Conservation (phyloP, 1,140 invertebrate species). For the Anastatus disparis region DNA sequence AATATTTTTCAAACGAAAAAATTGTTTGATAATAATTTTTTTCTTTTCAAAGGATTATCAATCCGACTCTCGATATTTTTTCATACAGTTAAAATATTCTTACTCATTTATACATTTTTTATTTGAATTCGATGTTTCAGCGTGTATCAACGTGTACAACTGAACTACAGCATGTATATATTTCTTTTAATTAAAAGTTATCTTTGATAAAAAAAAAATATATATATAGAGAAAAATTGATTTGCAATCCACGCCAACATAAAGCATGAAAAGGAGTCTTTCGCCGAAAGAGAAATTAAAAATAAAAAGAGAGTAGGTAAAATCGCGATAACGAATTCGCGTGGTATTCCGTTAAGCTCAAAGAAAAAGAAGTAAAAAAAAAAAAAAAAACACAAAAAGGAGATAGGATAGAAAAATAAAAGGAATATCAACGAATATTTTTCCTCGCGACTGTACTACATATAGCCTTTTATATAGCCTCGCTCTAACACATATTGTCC, state of each 20-base stretch:
- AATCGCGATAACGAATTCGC: neutral
- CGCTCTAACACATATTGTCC: neutral
- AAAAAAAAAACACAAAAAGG: neutral
- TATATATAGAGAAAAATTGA: slow-evolving; percentile 6
- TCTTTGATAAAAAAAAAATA: neutral
- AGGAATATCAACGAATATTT: slow-evolving; percentile 28
- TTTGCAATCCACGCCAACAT: neutral
- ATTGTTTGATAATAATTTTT: too few relatives aligned
- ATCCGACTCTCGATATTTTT: too few relatives aligned
- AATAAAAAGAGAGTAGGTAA: neutral
- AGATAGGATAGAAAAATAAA: neutral
- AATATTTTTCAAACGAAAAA: too few relatives aligned
- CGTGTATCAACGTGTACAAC: too few relatives aligned
- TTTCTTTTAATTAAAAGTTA: slow-evolving; percentile 29
- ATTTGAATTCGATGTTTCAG: too few relatives aligned
- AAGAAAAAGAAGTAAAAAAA: neutral
- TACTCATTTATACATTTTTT: too few relatives aligned
- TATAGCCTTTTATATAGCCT: neutral
- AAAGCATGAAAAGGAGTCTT: neutral
- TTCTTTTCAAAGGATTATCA: too few relatives aligned
- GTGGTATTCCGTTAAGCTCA: neutral
- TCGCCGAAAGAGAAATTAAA: neutral
- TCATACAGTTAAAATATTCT: too few relatives aligned
- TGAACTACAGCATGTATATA: neutral
- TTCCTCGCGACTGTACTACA: neutral